phyloP scores from a whole-genome alignment of 2,797 vertebrate species.

The Characodon lateralis region DNA sequence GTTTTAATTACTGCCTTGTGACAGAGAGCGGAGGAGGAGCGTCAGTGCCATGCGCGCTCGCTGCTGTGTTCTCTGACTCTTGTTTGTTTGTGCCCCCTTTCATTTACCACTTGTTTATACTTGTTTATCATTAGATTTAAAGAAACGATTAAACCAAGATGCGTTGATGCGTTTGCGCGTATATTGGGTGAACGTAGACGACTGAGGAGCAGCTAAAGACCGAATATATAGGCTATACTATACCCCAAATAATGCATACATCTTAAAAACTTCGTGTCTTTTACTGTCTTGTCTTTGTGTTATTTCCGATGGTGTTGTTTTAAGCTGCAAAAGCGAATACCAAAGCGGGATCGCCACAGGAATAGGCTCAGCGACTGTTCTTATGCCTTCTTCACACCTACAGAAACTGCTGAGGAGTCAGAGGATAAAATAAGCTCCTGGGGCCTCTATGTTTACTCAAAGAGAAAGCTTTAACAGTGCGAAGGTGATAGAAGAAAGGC shows the following conservation, averaged over 20 bases:
- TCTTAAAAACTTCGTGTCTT: slow-evolving; percentile 60
- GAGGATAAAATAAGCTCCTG: slow-evolving; percentile 49
- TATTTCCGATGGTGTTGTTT: slow-evolving; percentile 45
- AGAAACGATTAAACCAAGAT: slow-evolving; percentile 33
- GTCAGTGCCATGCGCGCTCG: slow-evolving; percentile 71
- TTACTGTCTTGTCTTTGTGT: slow-evolving; percentile 55
- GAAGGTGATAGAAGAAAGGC: slow-evolving; percentile 39
- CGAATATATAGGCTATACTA: slow-evolving; percentile 70
- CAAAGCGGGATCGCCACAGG: slow-evolving; percentile 69
- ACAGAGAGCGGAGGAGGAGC: slow-evolving; percentile 80
- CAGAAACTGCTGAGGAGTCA: slow-evolving; percentile 44
- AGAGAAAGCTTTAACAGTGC: slow-evolving; percentile 50
- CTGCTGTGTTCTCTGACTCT: slow-evolving; percentile 57
- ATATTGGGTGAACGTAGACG: slow-evolving; percentile 59
- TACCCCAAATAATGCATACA: slow-evolving; percentile 67
- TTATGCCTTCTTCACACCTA: slow-evolving; percentile 59
- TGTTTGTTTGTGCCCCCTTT: slow-evolving; percentile 4
- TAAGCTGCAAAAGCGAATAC: slow-evolving; percentile 61
- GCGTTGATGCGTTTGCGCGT: slow-evolving; percentile 61
- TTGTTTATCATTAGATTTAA: slow-evolving; percentile 43
- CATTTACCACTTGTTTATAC: background rate
- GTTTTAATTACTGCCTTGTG: slow-evolving; percentile 86
- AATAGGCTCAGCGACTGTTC: slow-evolving; percentile 71
- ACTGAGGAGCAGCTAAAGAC: slow-evolving; percentile 68
- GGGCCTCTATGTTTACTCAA: slow-evolving; percentile 71